Percentiles rank a stretch among this genome's conserved stretches.
These are phyloP conservation scores for Sebastes baramenuke DNA, from an alignment of 2,797 vertebrate species.

Conservation along the genomic window DNA sequence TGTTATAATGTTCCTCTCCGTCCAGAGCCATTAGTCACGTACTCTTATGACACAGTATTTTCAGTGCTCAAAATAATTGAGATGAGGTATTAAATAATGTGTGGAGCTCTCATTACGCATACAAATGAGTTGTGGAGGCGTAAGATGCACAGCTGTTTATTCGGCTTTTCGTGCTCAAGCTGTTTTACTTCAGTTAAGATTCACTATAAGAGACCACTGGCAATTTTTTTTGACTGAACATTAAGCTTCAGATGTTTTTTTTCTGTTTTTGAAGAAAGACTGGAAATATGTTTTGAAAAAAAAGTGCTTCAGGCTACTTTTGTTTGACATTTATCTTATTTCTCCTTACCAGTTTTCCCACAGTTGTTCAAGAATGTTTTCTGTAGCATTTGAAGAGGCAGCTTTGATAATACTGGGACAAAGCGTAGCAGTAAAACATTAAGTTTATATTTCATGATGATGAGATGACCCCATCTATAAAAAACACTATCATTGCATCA, in stretches of 20 bases:
- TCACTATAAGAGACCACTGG: constrained; percentile 12
- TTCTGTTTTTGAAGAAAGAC: constrained; percentile 21
- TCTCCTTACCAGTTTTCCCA: neutral
- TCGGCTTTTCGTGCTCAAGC: constrained; percentile 22
- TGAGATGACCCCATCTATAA: neutral
- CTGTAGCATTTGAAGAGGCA: neutral
- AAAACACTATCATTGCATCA: neutral
- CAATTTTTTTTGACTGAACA: constrained; percentile 1
- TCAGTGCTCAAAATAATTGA: constrained; percentile 37
- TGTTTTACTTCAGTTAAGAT: constrained; percentile 21
- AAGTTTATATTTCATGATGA: neutral
- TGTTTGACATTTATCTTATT: constrained; percentile 13
- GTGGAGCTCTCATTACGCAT: constrained; percentile 34
- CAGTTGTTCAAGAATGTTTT: neutral
- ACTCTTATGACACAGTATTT: constrained; percentile 41
- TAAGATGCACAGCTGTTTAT: constrained; percentile 16
- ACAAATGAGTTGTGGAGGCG: constrained; percentile 33
- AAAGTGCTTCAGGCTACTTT: neutral
- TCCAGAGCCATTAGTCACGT: constrained; percentile 43
- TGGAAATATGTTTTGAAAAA: constrained; percentile 1
- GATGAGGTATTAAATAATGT: constrained; percentile 44
- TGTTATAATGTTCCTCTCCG: constrained; percentile 12
- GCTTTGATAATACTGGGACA: neutral
- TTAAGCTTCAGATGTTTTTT: constrained; percentile 21
- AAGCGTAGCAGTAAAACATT: neutral